Evolutionary conservation across 2,888 invertebrate genomes (phyloP).

Genomic region (Diaphora mendica): DNA sequence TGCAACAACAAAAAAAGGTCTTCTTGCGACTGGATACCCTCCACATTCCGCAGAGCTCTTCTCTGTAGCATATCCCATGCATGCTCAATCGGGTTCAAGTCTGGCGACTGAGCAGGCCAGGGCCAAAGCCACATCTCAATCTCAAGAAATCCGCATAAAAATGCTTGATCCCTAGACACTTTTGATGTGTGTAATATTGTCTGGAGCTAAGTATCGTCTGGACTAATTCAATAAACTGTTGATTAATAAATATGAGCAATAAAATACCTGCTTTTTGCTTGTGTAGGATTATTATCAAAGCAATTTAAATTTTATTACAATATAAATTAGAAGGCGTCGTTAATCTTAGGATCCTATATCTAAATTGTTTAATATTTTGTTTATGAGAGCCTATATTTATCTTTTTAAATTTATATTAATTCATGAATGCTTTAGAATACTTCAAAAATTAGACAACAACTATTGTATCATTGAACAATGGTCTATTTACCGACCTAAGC

Average conservation of each 20-base stretch:
- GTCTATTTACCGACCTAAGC: slow-evolving; percentile 10
- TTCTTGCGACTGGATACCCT: no score
- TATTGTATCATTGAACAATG: slow-evolving; percentile 13
- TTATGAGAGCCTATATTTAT: background rate
- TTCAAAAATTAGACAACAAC: background rate
- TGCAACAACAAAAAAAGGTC: no score
- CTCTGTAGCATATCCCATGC: no score
- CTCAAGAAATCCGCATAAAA: no score
- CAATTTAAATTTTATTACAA: background rate
- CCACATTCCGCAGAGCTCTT: no score
- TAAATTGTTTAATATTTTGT: background rate
- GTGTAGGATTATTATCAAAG: background rate
- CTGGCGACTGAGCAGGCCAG: no score
- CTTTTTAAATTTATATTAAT: no score
- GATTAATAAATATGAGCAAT: background rate
- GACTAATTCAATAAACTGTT: background rate
- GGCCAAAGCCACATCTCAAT: no score
- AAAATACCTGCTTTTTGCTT: background rate
- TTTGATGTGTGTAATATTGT: no score
- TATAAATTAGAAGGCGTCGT: background rate
- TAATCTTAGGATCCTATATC: background rate
- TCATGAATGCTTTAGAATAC: background rate
- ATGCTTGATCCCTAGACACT: no score
- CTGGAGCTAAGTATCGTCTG: background rate
- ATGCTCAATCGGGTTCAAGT: no score